phyloP scores from a whole-genome alignment of 2,888 invertebrate genomes.

The Ophion slaviceki region DNA sequence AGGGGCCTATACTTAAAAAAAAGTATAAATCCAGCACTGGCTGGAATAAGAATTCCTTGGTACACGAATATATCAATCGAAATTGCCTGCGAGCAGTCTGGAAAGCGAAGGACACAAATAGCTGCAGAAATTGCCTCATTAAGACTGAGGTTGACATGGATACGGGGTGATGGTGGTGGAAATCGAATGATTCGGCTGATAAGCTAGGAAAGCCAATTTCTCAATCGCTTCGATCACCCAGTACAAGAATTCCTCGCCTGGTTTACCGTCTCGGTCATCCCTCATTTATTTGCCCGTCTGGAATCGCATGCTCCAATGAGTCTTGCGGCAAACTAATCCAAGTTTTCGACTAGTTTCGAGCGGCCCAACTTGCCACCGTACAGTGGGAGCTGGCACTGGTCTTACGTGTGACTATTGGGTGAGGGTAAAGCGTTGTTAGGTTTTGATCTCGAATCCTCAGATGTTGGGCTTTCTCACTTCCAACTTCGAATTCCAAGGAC shows the following conservation, averaged over 20 bases:
- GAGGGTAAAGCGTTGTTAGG: conserved; percentile 23
- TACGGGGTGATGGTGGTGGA: background rate
- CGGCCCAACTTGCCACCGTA: conserved; percentile 58
- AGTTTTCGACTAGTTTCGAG: conserved; percentile 73
- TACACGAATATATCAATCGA: background rate
- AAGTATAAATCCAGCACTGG: no score
- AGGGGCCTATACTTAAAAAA: no score
- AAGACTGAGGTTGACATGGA: background rate
- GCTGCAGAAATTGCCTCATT: background rate
- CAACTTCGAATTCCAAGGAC: conserved; percentile 1
- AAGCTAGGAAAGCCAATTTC: conserved; percentile 44
- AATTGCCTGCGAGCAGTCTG: background rate
- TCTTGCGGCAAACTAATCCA: conserved; percentile 75
- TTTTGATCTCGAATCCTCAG: conserved; percentile 37
- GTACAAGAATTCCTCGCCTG: conserved; percentile 12
- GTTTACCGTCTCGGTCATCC: conserved; percentile 24
- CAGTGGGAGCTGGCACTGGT: conserved; percentile 68
- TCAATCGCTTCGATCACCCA: conserved; percentile 20
- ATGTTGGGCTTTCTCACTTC: conserved; percentile 22
- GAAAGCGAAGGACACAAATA: background rate
- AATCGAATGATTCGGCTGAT: conserved; percentile 42
- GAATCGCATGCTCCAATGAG: conserved; percentile 66
- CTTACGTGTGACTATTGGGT: conserved; percentile 40
- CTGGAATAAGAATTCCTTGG: background rate
- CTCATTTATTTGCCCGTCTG: conserved; percentile 46